A percentile compares a stretch with the other conserved stretches of the same genome.
phyloP scores from a whole-genome alignment of 2,113 vertebrate species.

The Hyperopisus bebe region DNA sequence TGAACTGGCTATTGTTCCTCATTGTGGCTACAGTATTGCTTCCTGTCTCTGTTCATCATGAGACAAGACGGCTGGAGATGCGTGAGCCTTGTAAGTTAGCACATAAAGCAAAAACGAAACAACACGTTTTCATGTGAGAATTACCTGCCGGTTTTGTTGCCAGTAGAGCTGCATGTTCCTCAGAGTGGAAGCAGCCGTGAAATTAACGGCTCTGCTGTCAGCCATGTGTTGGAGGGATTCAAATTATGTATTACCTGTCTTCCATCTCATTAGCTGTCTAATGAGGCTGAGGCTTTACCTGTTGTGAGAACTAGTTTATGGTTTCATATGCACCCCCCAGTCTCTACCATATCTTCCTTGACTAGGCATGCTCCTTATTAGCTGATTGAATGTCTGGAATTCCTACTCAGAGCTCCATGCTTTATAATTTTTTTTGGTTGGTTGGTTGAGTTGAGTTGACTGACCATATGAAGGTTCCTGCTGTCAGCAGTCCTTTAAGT shows the following conservation, averaged over 20 bases:
- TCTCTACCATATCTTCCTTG: not conserved
- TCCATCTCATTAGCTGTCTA: conserved; percentile 5
- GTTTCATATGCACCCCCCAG: not conserved
- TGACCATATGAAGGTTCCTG: not conserved
- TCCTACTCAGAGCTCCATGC: not conserved
- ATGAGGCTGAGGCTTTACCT: conserved; percentile 8
- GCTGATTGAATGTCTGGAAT: not conserved
- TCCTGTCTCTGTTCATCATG: not conserved
- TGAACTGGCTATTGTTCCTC: not conserved
- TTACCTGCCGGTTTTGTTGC: not conserved
- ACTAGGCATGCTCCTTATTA: not conserved
- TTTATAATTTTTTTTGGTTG: not conserved
- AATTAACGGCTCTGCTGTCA: not conserved
- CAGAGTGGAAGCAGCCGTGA: not conserved
- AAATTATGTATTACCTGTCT: not conserved
- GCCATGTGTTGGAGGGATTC: not conserved
- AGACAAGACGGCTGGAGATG: not conserved
- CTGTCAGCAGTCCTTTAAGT: not conserved
- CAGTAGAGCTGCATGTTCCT: not conserved
- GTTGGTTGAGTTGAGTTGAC: not conserved
- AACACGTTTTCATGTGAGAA: not conserved
- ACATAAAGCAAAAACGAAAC: not conserved
- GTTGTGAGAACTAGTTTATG: not conserved
- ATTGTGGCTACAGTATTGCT: not conserved
- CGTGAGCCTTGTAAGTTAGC: not conserved